These are phyloP conservation scores for Heliconius melpomene DNA, from an alignment of 1,140 invertebrate genomes.

Conservation along the genomic window DNA sequence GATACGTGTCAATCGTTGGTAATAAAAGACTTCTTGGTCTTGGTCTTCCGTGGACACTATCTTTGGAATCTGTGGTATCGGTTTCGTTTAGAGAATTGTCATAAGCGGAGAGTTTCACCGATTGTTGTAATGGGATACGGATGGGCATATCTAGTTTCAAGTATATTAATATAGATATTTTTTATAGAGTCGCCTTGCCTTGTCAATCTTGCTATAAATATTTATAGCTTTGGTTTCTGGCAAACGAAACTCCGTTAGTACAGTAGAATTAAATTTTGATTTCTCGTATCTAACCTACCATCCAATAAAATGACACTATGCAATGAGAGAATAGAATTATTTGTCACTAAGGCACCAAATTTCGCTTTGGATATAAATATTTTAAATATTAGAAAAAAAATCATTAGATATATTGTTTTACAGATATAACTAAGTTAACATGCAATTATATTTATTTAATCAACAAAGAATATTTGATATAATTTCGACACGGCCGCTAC, in stretches of 20 bases:
- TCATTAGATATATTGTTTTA: too few species aligned
- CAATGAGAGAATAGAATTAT: too few species aligned
- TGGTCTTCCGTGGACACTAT: constrained; percentile 61
- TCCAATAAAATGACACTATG: too few species aligned
- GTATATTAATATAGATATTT: background rate
- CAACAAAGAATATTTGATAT: constrained; percentile 36
- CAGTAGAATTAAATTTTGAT: too few species aligned
- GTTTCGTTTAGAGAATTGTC: constrained; percentile 49
- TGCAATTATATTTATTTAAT: background rate
- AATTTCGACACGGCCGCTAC: constrained; percentile 44
- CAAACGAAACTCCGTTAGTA: too few species aligned
- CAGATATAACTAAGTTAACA: background rate
- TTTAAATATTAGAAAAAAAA: too few species aligned
- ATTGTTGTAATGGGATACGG: background rate
- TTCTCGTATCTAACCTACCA: too few species aligned
- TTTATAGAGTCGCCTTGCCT: too few species aligned
- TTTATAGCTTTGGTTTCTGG: too few species aligned
- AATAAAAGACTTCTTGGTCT: constrained; percentile 53
- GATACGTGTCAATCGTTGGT: constrained; percentile 73
- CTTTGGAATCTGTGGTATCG: constrained; percentile 60
- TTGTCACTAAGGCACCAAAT: too few species aligned
- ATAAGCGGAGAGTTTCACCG: constrained; percentile 17
- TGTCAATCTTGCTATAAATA: too few species aligned
- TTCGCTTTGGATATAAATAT: too few species aligned
- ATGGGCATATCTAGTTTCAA: background rate